Percentiles rank a stretch among this genome's conserved stretches.
Evolutionary conservation across 2,113 vertebrate species (phyloP).

Genomic region (Copsychus sechellarum): DNA sequence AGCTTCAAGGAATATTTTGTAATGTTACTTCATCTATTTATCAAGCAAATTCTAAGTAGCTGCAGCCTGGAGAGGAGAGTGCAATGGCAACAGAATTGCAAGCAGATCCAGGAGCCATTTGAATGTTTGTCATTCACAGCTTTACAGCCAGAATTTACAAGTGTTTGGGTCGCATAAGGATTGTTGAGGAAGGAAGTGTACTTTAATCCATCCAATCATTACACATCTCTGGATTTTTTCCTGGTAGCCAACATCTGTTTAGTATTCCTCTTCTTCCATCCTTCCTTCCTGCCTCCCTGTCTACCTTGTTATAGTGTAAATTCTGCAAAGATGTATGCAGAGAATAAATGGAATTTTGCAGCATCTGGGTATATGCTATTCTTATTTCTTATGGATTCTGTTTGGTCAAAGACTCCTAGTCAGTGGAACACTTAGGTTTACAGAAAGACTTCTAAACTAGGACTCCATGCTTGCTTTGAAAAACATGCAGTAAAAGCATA

Average conservation of each 20-base stretch:
- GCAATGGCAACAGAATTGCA: neutral
- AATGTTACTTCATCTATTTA: constrained; percentile 25
- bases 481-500: neutral
- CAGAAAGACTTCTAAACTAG: neutral
- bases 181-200: neutral
- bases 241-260: neutral
- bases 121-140: neutral
- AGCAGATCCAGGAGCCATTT: neutral
- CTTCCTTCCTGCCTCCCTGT: neutral
- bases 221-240: neutral
- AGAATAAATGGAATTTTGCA: neutral
- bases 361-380: neutral
- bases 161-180: neutral
- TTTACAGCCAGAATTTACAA: constrained; percentile 34
- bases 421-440: neutral
- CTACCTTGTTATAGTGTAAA: neutral
- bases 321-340: neutral
- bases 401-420: neutral
- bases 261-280: neutral
- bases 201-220: neutral
- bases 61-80: neutral
- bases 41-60: neutral
- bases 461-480: neutral
- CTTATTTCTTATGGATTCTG: neutral
- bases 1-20: neutral